phyloP scores from a whole-genome alignment of 2,888 invertebrate species.

The Atethmia centrago region DNA sequence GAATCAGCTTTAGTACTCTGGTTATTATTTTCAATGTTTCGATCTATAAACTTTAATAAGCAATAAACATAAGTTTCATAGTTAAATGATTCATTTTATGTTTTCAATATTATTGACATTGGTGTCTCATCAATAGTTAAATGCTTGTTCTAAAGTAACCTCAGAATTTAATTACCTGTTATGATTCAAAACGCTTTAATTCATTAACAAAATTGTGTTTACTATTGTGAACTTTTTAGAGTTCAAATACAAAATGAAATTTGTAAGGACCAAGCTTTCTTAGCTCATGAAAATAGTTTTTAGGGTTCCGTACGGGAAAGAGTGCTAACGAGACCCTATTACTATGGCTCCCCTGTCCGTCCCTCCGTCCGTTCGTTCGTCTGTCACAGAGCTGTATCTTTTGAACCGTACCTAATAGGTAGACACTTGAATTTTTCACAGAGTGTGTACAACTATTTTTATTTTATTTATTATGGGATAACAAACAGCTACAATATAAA shows the following conservation, averaged over 20 bases:
- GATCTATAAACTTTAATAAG: neutral
- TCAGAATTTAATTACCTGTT: neutral
- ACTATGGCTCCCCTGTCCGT: neutral
- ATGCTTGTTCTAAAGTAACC: neutral
- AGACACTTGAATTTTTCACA: neutral
- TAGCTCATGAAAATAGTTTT: neutral
- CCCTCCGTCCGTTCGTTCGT: neutral
- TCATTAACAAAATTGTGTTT: neutral
- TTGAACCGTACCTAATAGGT: neutral
- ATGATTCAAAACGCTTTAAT: neutral
- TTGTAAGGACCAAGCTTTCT: neutral
- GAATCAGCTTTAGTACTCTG: neutral
- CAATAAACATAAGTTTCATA: neutral
- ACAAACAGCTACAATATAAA: no score
- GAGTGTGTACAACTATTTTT: neutral
- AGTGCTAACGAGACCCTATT: no score
- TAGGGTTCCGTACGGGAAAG: no score
- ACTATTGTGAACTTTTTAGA: neutral
- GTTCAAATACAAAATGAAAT: neutral
- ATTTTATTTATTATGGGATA: no score
- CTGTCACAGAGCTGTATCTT: neutral
- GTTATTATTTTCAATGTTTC: neutral
- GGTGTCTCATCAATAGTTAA: constrained; percentile 11
- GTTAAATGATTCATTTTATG: constrained; percentile 28
- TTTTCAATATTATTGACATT: constrained; percentile 7